Evolutionary conservation across 2,888 invertebrate genomes (phyloP), one percentile per base, ranked within the genome.

Genomic region (Cacoxenus indagator): DNA sequence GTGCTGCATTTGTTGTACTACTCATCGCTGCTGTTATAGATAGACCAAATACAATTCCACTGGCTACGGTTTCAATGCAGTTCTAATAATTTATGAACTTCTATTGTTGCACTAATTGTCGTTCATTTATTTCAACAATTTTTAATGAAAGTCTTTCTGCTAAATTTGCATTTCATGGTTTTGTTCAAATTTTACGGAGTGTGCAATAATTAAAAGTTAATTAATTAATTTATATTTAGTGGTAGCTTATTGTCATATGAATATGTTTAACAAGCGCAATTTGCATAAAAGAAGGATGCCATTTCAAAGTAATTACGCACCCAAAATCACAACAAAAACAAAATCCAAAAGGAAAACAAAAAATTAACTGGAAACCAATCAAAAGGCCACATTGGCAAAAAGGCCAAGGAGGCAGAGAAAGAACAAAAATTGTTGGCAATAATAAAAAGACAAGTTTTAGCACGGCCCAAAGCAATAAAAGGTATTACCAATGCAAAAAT

Each of bases 301-400:
- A 48, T 14, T 17, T 8, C 37, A 37, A 37, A 37, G 37, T 37
- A 37, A 37, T 37, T 37, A 37, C 37, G 2, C 8, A 37, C 37
- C 37, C 14, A 8, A 37, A n/a, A n/a, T n/a, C n/a, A n/a, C n/a
- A n/a, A n/a, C n/a, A n/a, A n/a, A n/a, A n/a, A n/a, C n/a, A n/a
- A n/a, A n/a, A n/a, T n/a, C n/a, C n/a, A n/a, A n/a, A n/a, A n/a
- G n/a, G n/a, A n/a, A n/a, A 37, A 37, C 37, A 37, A 37, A 14
- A 37, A 37, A 37, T 11, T 8, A 11, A 37, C 37, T 37, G 14
- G 14, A 37, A 37, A 51, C 17, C 19, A 51, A 51, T 8, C 22
- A 51, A 81, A 83, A 79, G 73, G 75, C 37, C 37, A 37, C 37
- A 14, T 37, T 14, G 14, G 37, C 37, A 37, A 37, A 37, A 68